Percentiles rank a stretch among this genome's conserved stretches.
phyloP scores from a whole-genome alignment of 2,888 invertebrate species.

The Erebia palarica region DNA sequence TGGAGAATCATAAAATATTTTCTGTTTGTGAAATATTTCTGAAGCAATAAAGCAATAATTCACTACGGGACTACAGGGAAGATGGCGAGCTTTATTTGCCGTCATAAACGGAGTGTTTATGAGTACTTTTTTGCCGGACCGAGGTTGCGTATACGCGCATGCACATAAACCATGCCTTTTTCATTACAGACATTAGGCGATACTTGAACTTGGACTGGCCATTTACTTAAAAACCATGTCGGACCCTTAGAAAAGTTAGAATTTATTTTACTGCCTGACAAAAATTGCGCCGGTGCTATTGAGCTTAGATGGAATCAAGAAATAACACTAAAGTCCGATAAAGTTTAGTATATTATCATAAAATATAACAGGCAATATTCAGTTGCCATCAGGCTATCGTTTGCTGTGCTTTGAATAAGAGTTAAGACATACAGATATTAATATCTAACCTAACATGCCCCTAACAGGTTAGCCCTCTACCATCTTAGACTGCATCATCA shows the following conservation, averaged over 20 bases:
- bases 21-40: conserved; percentile 83
- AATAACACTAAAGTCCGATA: too few relatives aligned
- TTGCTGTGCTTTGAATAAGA: too few relatives aligned
- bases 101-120: conserved; percentile 80
- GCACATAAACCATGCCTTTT: conserved; percentile 69
- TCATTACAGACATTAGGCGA: conserved; percentile 58
- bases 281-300: neutral
- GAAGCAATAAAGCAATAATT: conserved; percentile 83
- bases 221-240: conserved; percentile 6
- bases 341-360: too few relatives aligned
- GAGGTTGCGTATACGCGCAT: conserved; percentile 56
- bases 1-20: conserved; percentile 82
- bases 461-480: too few relatives aligned
- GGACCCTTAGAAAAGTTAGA: conserved; percentile 3
- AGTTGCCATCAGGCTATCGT: too few relatives aligned
- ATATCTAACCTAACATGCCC: too few relatives aligned
- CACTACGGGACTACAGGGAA: conserved; percentile 81
- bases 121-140: conserved; percentile 74
- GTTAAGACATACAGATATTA: too few relatives aligned
- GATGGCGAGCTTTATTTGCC: conserved; percentile 80
- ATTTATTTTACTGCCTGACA: neutral
- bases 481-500: too few relatives aligned
- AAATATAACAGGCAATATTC: too few relatives aligned
- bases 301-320: neutral
- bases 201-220: conserved; percentile 34